phyloP scores from a whole-genome alignment of 2,888 invertebrate species.

The Smittia aterrima region DNA sequence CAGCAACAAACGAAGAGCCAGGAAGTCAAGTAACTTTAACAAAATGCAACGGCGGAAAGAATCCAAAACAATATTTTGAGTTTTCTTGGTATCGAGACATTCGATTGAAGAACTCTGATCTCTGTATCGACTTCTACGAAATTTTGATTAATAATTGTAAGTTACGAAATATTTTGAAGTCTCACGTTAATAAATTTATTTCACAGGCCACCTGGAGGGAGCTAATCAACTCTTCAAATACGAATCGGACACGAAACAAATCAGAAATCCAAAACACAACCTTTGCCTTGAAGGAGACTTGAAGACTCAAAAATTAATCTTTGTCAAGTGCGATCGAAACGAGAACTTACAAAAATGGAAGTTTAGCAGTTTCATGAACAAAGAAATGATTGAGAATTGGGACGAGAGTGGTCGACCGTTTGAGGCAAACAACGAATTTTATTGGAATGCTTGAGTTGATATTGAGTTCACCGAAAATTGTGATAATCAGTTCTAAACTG shows the following conservation, averaged over 20 bases:
- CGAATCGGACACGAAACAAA: background rate
- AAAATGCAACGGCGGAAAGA: background rate
- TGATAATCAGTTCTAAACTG: no score
- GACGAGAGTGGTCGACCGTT: background rate
- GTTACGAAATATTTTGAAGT: background rate
- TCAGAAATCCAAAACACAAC: background rate
- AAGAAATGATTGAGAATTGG: constrained; percentile 1
- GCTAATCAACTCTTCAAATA: constrained; percentile 29
- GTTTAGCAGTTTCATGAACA: constrained; percentile 1
- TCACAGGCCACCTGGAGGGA: constrained; percentile 4
- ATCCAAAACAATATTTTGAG: constrained; percentile 5
- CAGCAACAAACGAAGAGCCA: background rate
- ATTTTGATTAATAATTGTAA: background rate
- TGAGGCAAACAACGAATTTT: background rate
- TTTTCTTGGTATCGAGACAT: constrained; percentile 28
- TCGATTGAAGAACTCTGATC: background rate
- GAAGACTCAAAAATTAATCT: background rate
- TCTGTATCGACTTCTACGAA: constrained; percentile 10
- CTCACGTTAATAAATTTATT: no score
- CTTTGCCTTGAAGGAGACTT: constrained; percentile 5
- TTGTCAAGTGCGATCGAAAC: constrained; percentile 1
- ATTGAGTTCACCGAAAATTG: no score
- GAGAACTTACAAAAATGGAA: constrained; percentile 16
- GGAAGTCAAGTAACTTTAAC: background rate
- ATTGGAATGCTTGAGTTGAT: background rate